Evolutionary conservation across 2,113 vertebrate genomes (phyloP).

Genomic region (Xenopus laevis): DNA sequence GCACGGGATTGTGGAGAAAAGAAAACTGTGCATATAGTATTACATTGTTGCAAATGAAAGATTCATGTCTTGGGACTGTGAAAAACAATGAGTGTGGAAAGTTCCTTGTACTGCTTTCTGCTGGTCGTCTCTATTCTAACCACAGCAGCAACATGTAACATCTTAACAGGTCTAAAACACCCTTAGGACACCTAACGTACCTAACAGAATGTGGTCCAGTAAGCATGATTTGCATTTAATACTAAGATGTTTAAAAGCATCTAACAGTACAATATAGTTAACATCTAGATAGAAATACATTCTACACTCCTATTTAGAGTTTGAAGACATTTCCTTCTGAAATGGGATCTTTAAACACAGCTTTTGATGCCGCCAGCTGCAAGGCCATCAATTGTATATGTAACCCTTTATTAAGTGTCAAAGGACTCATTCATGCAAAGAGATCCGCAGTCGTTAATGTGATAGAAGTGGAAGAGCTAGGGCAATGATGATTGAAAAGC

Average conservation of each 20-base stretch:
- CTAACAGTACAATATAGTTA: neutral
- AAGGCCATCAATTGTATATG: too few species aligned
- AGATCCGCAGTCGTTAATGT: too few species aligned
- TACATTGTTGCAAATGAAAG: conserved; percentile 7
- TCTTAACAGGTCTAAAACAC: conserved; percentile 2
- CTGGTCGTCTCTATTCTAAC: neutral
- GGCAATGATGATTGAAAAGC: too few species aligned
- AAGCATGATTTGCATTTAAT: neutral
- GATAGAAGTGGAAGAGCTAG: too few species aligned
- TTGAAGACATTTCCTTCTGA: neutral
- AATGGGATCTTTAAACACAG: too few species aligned
- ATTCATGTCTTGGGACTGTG: conserved; percentile 2
- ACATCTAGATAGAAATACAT: neutral
- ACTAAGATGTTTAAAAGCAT: neutral
- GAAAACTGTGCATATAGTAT: conserved; percentile 1
- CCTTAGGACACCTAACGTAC: neutral
- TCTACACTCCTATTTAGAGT: neutral
- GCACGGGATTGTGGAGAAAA: neutral
- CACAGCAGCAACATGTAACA: conserved; percentile 3
- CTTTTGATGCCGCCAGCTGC: too few species aligned
- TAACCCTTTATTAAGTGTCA: too few species aligned
- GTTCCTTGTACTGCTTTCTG: neutral
- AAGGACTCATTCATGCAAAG: too few species aligned
- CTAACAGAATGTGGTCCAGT: neutral
- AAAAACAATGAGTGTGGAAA: neutral